Conservation (phyloP, 92 coral and sea anemone genomes). For the Micromussa lordhowensis region DNA sequence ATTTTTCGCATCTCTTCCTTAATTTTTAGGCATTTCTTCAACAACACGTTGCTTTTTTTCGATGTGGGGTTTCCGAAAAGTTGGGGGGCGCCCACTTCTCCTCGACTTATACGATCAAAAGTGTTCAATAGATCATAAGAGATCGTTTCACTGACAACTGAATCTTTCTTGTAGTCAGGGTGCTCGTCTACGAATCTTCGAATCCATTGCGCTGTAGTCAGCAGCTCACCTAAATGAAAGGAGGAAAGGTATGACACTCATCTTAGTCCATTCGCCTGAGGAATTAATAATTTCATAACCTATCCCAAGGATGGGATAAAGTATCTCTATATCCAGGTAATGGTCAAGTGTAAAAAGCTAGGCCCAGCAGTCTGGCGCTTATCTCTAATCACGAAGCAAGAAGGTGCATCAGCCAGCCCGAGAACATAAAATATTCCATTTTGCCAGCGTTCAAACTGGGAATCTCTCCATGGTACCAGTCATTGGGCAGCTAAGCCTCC, state of each 20-base stretch:
- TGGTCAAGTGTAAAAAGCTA: too few relatives aligned
- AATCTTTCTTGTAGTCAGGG: slow-evolving; percentile 91
- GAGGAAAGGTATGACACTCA: not conserved
- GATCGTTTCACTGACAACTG: slow-evolving; percentile 84
- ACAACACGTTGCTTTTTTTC: slow-evolving; percentile 73
- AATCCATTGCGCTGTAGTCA: slow-evolving; percentile 99
- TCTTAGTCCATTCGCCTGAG: not conserved
- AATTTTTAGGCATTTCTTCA: slow-evolving; percentile 78
- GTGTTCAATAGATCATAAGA: slow-evolving; percentile 89
- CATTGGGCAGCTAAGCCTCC: not conserved
- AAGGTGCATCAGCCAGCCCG: not conserved
- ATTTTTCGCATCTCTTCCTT: slow-evolving; percentile 70
- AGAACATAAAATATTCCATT: not conserved
- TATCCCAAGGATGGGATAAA: too few relatives aligned
- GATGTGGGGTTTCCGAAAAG: slow-evolving; percentile 87
- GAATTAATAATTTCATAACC: not conserved
- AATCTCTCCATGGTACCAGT: not conserved
- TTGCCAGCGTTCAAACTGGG: not conserved
- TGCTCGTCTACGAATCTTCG: slow-evolving; percentile 82
- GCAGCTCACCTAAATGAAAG: slow-evolving; percentile 75
- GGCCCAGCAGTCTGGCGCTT: too few relatives aligned
- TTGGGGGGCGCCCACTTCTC: slow-evolving; percentile 80
- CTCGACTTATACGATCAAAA: slow-evolving; percentile 82
- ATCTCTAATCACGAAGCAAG: not conserved
- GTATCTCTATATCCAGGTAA: too few relatives aligned